Percentiles rank a stretch among this genome's conserved stretches.
These are phyloP conservation scores for Ichneumon xanthorius DNA, from an alignment of 2,888 invertebrate genomes.

Conservation along the genomic window DNA sequence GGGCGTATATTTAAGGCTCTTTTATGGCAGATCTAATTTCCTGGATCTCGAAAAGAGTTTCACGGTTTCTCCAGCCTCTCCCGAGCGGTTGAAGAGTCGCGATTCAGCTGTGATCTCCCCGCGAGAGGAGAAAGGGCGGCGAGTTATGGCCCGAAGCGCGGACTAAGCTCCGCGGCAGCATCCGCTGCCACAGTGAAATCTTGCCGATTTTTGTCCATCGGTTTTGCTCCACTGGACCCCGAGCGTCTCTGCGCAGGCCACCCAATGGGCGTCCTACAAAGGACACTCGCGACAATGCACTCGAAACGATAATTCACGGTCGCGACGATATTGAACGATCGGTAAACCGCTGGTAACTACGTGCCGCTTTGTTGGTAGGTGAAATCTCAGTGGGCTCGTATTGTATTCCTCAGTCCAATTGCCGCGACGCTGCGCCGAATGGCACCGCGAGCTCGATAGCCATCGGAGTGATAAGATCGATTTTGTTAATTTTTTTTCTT, in stretches of 20 bases:
- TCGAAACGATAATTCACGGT: slow-evolving; percentile 26
- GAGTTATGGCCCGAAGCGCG: background rate
- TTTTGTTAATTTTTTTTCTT: slow-evolving; percentile 4
- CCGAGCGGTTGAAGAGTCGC: background rate
- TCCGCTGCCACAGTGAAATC: slow-evolving; percentile 66
- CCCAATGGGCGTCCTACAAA: slow-evolving; percentile 73
- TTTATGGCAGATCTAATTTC: slow-evolving; percentile 74
- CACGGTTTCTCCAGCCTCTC: slow-evolving; percentile 47
- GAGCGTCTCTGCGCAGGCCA: slow-evolving; percentile 57
- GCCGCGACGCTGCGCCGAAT: background rate
- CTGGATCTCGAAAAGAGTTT: slow-evolving; percentile 63
- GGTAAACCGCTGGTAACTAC: background rate
- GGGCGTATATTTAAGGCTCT: slow-evolving; percentile 65
- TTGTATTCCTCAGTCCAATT: background rate
- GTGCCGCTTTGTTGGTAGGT: background rate
- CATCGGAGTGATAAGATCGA: slow-evolving; percentile 37
- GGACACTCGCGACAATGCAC: slow-evolving; percentile 37
- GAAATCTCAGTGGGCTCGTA: background rate
- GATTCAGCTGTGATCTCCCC: background rate
- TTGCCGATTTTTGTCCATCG: slow-evolving; percentile 65
- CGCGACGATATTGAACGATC: background rate
- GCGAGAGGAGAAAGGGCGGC: slow-evolving; percentile 38
- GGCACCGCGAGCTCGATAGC: slow-evolving; percentile 26
- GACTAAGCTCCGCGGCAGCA: background rate
- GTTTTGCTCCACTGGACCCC: slow-evolving; percentile 48